Evolutionary conservation across 2,113 vertebrate species (phyloP).

Genomic region (Percina caprodes): DNA sequence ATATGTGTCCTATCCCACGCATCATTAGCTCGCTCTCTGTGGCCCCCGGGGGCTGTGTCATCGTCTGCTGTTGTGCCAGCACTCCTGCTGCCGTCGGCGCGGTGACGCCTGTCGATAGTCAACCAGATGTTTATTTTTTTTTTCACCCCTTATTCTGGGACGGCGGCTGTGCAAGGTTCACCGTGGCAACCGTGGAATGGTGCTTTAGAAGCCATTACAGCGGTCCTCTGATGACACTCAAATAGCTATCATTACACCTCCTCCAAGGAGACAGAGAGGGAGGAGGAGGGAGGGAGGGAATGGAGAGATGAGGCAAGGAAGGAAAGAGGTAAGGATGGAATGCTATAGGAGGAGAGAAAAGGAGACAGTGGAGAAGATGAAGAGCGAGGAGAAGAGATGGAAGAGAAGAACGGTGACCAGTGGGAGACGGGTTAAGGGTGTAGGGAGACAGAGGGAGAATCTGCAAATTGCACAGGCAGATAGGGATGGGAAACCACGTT

Average conservation of each 20-base stretch:
- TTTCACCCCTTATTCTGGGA: conserved; percentile 65
- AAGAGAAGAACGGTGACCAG: conserved; percentile 38
- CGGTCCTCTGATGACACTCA: conserved; percentile 87
- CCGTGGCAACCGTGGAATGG: conserved; percentile 84
- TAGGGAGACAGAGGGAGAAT: conserved; percentile 17
- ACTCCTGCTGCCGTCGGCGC: conserved; percentile 67
- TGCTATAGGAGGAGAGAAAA: conserved; percentile 7
- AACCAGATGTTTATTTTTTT: conserved; percentile 73
- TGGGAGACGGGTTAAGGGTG: conserved; percentile 69
- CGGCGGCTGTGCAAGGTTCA: conserved; percentile 83
- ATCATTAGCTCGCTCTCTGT: conserved; percentile 80
- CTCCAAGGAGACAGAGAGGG: conserved; percentile 79
- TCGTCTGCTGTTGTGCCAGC: conserved; percentile 76
- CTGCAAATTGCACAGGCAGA: conserved; percentile 66
- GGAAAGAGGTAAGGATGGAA: conserved; percentile 32
- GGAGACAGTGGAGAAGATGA: conserved; percentile 14
- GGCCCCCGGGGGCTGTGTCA: conserved; percentile 78
- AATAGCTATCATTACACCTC: conserved; percentile 90
- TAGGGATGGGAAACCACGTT: conserved; percentile 56
- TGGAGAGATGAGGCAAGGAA: conserved; percentile 39
- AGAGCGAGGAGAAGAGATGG: conserved; percentile 26
- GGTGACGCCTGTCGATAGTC: conserved; percentile 74
- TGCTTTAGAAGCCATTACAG: conserved; percentile 87
- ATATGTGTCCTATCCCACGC: conserved; percentile 82
- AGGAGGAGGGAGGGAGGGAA: conserved; percentile 30